phyloP scores from a whole-genome alignment of 2,888 invertebrate genomes.

The Biston stratarius region DNA sequence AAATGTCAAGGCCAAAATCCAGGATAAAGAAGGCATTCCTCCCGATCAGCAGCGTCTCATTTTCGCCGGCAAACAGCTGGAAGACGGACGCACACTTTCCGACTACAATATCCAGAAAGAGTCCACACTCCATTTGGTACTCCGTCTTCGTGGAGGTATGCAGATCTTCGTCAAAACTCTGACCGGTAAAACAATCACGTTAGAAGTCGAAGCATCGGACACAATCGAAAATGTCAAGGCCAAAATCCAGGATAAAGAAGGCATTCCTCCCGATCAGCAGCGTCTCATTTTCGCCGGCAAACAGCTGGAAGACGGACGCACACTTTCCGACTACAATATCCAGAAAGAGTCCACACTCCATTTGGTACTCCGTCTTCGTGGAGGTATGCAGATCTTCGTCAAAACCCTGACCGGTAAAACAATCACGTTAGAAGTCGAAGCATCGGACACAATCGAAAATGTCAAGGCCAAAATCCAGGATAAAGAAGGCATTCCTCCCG shows the following conservation, averaged over 20 bases:
- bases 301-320: conserved; percentile 45
- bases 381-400: conserved; percentile 48
- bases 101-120: conserved; percentile 48
- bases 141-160: conserved; percentile 47
- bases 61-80: conserved; percentile 89
- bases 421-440: conserved; percentile 41
- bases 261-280: conserved; percentile 47
- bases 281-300: conserved; percentile 45
- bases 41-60: conserved; percentile 88
- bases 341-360: conserved; percentile 46
- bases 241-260: conserved; percentile 46
- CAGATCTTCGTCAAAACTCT: conserved; percentile 45
- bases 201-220: conserved; percentile 43
- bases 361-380: conserved; percentile 43
- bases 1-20: conserved; percentile 87
- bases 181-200: conserved; percentile 44
- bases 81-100: conserved; percentile 86
- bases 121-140: conserved; percentile 40
- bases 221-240: conserved; percentile 47
- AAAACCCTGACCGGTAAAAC: conserved; percentile 45
- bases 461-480: conserved; percentile 47
- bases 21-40: conserved; percentile 83
- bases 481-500: conserved; percentile 46
- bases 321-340: conserved; percentile 44
- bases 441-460: conserved; percentile 45